These are phyloP conservation scores for Atractosteus spatula DNA, from an alignment of 2,113 vertebrate species.

Conservation along the genomic window DNA sequence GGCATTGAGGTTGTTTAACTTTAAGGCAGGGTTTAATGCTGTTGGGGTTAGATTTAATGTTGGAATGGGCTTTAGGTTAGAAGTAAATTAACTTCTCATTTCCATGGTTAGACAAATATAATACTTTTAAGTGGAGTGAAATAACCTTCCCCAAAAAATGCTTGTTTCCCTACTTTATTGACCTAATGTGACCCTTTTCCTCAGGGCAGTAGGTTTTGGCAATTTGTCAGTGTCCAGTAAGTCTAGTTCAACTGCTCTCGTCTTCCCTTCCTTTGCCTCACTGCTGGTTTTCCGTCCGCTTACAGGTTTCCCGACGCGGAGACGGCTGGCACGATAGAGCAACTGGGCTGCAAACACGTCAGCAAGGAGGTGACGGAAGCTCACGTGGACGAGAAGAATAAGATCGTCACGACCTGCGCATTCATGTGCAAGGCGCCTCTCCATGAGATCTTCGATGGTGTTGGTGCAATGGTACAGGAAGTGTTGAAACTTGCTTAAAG, in stretches of 20 bases:
- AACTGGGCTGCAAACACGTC: slow-evolving; percentile 68
- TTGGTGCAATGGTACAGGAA: slow-evolving; percentile 65
- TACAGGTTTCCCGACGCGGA: slow-evolving; percentile 70
- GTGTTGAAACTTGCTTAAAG: slow-evolving; percentile 61
- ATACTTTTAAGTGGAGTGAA: too few relatives aligned
- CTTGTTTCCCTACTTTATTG: too few relatives aligned
- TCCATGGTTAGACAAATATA: too few relatives aligned
- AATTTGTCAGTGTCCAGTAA: too few relatives aligned
- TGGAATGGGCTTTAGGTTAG: too few relatives aligned
- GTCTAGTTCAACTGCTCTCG: background rate
- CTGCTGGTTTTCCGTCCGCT: slow-evolving; percentile 1
- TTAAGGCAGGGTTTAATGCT: background rate
- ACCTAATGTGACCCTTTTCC: too few relatives aligned
- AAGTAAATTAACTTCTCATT: too few relatives aligned
- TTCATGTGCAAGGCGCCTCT: slow-evolving; percentile 75
- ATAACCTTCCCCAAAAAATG: too few relatives aligned
- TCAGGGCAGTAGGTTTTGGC: too few relatives aligned
- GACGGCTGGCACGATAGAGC: slow-evolving; percentile 60
- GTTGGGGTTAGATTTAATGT: background rate
- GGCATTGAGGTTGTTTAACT: background rate
- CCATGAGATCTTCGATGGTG: slow-evolving; percentile 68
- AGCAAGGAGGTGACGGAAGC: slow-evolving; percentile 66
- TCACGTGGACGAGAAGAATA: slow-evolving; percentile 68
- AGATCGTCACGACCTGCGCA: slow-evolving; percentile 67
- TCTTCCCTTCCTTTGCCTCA: background rate